Evolutionary conservation across 2,113 vertebrate species (phyloP).

Genomic region (Cricetomys ansorgei): DNA sequence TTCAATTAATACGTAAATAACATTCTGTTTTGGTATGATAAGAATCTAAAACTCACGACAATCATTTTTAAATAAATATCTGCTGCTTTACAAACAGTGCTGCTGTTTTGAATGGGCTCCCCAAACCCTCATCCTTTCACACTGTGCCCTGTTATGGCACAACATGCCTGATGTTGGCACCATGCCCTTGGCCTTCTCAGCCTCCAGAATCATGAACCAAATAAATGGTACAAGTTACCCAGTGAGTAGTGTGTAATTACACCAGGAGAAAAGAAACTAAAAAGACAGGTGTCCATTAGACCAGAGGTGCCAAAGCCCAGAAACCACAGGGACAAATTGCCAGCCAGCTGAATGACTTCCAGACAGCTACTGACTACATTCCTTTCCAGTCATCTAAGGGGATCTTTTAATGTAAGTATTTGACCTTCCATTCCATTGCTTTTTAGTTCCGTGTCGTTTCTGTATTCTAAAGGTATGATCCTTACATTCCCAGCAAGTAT

Average conservation of each 20-base stretch:
- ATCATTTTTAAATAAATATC: not conserved
- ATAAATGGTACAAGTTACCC: not conserved
- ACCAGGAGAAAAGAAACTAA: not conserved
- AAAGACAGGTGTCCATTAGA: not conserved
- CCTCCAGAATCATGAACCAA: not conserved
- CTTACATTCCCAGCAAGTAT: not conserved
- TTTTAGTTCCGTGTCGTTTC: not conserved
- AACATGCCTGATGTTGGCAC: no score
- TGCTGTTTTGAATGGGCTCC: not conserved
- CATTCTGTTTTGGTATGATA: not conserved
- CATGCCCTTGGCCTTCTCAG: no score
- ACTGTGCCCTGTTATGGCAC: not conserved
- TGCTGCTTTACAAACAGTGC: not conserved
- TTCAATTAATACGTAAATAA: not conserved
- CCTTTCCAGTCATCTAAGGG: not conserved
- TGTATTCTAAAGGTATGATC: not conserved
- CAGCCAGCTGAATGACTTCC: not conserved
- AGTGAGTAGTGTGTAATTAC: not conserved
- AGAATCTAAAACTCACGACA: not conserved
- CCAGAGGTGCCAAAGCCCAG: not conserved
- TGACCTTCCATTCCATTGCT: not conserved
- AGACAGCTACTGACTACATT: not conserved
- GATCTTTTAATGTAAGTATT: not conserved
- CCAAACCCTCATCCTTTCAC: no score
- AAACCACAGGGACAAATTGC: not conserved